Evolutionary conservation across 2,888 invertebrate species (phyloP), one percentile per base, ranked within the genome.

Genomic region (Pristionchus mayeri): DNA sequence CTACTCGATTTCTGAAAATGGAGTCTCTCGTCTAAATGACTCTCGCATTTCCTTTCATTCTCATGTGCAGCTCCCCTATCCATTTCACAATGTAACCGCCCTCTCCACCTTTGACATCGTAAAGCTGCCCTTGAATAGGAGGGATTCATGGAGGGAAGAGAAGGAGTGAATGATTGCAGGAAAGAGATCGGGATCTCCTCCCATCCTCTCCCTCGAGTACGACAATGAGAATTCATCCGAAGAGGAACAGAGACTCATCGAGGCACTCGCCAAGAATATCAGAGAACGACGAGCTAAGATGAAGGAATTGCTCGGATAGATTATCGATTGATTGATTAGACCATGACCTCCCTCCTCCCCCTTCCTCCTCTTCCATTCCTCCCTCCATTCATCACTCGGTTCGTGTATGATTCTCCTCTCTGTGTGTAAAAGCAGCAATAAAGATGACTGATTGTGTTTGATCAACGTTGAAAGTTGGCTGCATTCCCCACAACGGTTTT

Each of bases 361-460:
- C 54, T 30, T 54, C 54, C 48, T 13, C 16, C 44, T n/a, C 76
- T 40, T 24, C 44, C 48, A 11, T 27, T 52, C 78, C n/a, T 44
- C 44, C 40, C 16, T 75, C 24, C 24, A 75, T 75, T 34, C 63
- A 63, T 63, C 63, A 54, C 63, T 63, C 63, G 63, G 11, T 63
- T 63, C 63, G 34, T 63, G 63, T 63, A 63, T 63, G 63, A 80
- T 48, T 57, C 79, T 30, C 50, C 37, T 52, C n/a, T 79, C 7
- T 57, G 24, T n/a, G 52, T 78, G 78, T 78, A 78, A 34, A 37
- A 78, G 48, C 30, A 78, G 78, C 78, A 78, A 78, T 78, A 78
- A 78, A 78, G 78, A 78, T 78, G 78, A 52, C 30, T 78, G 78
- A 48, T 52, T 34, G 78, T 78, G 30, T 78, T 63, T 63, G 63